Base-by-base conservation (phyloP, 2,888 invertebrate species). In the Tuberolachnus salignus region DNA sequence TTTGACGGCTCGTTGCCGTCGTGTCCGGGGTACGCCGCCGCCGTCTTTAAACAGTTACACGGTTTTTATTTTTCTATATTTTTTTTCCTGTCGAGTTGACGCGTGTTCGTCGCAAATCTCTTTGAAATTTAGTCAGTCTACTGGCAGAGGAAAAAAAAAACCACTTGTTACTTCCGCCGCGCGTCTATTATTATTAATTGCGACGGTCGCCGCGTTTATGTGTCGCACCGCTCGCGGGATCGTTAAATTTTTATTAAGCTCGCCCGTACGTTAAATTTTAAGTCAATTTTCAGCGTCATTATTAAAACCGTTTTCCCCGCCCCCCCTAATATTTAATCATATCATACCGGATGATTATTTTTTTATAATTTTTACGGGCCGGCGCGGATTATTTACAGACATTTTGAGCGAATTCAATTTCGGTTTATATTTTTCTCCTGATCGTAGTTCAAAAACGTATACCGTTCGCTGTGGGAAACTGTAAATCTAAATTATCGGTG, bases 221-320 rank as follows among this genome's bases (percentile, higher is more conserved):
- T 63, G 67, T 67, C 51, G 13, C 73, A 61, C 61, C 21, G 19
- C 61, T 34, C 34, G 49, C 44, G 46, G 19, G 34, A 34, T 73
- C 73, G 73, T 73, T 63, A 73, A 51, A 34, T 51, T 42, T 73
- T 73, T 73, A 73, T 63, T 63, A 73, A 4, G 34, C 34, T 34
- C 51, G 49, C 26, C 21, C 11, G 63, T 51, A 42, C 34, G 42
- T 51, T 26, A 72, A 59, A 71, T 46, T 51, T 72, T 34, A 42
- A 63, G 51, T 34, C 42, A 73, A 73, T 73, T 73, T n/a, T 21
- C 51, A 42, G 61, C 51, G 51, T n/a, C n/a, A 21, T 73, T 63
- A 73, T 63, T 19, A 34, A 34, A 34, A 34, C 34, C 6, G 34
- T 34, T 34, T 6, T 34, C 34, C 34, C 34, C 34, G 3, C 34